phyloP scores from a whole-genome alignment of 2,888 invertebrate species.

The Dryomyza anilis region DNA sequence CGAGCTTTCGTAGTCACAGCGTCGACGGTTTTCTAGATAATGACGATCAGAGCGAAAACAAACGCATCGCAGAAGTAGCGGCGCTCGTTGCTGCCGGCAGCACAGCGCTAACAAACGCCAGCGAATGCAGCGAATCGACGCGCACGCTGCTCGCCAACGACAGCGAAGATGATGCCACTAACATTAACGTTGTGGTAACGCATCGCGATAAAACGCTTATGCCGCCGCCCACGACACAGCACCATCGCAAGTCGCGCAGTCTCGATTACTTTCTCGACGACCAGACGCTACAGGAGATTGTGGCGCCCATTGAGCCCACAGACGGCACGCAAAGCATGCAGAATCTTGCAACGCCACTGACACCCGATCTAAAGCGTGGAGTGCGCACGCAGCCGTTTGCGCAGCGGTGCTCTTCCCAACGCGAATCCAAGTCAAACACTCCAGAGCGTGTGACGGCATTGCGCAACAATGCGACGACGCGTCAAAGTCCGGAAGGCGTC shows the following conservation, averaged over 20 bases:
- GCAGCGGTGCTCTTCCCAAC: constrained; percentile 38
- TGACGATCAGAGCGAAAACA: constrained; percentile 40
- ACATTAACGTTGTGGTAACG: constrained; percentile 38
- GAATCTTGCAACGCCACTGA: constrained; percentile 53
- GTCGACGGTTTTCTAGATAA: constrained; percentile 68
- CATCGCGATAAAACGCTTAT: constrained; percentile 50
- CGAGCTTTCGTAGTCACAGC: constrained; percentile 66
- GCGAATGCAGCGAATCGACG: constrained; percentile 41
- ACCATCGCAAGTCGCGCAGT: constrained; percentile 67
- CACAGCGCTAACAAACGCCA: constrained; percentile 52
- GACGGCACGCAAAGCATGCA: constrained; percentile 60
- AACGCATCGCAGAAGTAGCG: constrained; percentile 51
- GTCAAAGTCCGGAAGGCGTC: constrained; percentile 59
- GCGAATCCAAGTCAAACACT: constrained; percentile 53
- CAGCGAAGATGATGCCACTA: constrained; percentile 31
- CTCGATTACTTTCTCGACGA: constrained; percentile 68
- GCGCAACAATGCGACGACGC: constrained; percentile 38
- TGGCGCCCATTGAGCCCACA: constrained; percentile 42
- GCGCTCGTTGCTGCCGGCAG: constrained; percentile 53
- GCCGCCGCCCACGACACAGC: constrained; percentile 49
- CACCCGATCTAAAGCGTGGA: constrained; percentile 39
- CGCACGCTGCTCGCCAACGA: constrained; percentile 48
- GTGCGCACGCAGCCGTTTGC: constrained; percentile 36
- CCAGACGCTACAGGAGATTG: constrained; percentile 53
- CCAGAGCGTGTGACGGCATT: constrained; percentile 43